Conservation (phyloP, 2,888 invertebrate genomes). For the Neuroscelio doddi region DNA sequence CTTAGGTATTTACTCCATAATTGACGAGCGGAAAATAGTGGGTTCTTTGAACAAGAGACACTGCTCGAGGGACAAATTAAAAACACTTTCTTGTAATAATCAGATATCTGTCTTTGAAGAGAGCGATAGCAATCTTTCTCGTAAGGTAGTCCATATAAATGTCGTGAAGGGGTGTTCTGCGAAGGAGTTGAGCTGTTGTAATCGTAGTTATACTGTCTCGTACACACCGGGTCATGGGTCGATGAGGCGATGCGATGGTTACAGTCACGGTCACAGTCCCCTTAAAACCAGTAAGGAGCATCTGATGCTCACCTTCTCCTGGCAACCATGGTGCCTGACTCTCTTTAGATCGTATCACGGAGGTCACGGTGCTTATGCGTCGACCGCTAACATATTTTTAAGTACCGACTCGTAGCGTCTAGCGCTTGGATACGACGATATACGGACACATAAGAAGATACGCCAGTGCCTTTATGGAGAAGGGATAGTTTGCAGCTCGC, state of each 20-base stretch:
- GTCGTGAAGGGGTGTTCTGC: constrained; percentile 30
- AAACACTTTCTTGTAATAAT: constrained; percentile 45
- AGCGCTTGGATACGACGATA: constrained; percentile 36
- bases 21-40: constrained; percentile 44
- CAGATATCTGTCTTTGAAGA: constrained; percentile 16
- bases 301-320: constrained; percentile 64
- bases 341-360: constrained; percentile 68
- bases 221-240: constrained; percentile 3
- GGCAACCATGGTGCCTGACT: constrained; percentile 44
- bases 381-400: constrained; percentile 69
- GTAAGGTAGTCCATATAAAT: constrained; percentile 41
- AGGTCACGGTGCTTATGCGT: constrained; percentile 71
- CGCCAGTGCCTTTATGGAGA: constrained; percentile 53
- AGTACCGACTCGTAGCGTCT: constrained; percentile 59
- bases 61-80: constrained; percentile 44
- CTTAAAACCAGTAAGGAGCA: constrained; percentile 51
- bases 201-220: neutral
- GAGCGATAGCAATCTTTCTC: constrained; percentile 28
- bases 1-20: constrained; percentile 36
- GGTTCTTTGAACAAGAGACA: constrained; percentile 17
- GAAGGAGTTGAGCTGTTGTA: constrained; percentile 22
- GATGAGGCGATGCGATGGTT: constrained; percentile 53
- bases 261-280: constrained; percentile 50
- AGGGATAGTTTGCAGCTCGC: constrained; percentile 51
- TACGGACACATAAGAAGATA: constrained; percentile 29